Conservation (phyloP, 2,113 vertebrate species). For the Sebastes schlegelii region DNA sequence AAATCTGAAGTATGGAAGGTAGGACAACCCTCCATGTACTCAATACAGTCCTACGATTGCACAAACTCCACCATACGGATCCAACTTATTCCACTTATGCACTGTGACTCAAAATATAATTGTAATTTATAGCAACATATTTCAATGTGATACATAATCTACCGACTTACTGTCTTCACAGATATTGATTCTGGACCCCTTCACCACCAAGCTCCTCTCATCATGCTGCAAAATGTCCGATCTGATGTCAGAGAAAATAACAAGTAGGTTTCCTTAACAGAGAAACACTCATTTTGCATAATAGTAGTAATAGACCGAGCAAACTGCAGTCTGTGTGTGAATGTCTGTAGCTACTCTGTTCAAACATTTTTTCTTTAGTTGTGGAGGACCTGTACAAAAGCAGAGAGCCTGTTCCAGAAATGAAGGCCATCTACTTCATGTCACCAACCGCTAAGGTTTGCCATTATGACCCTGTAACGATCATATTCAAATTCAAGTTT, state of each 20-base stretch:
- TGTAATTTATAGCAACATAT: background rate
- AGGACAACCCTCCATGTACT: slow-evolving; percentile 1
- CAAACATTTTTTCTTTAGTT: slow-evolving; percentile 82
- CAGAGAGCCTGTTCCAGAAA: slow-evolving; percentile 93
- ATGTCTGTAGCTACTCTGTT: background rate
- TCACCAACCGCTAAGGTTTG: slow-evolving; percentile 90
- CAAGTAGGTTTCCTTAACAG: slow-evolving; percentile 72
- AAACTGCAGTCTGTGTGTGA: background rate
- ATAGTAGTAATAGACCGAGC: background rate
- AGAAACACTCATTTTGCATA: background rate
- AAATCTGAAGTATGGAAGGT: slow-evolving; percentile 87
- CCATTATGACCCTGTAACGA: background rate
- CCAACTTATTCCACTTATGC: background rate
- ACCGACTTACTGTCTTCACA: slow-evolving; percentile 66
- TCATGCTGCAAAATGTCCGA: slow-evolving; percentile 97
- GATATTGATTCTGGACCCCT: slow-evolving; percentile 94
- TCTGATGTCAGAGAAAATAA: slow-evolving; percentile 91
- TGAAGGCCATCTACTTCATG: slow-evolving; percentile 98
- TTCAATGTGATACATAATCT: background rate
- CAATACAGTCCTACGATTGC: background rate
- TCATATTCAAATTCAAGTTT: slow-evolving; percentile 6
- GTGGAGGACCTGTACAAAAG: slow-evolving; percentile 94
- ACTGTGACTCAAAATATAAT: background rate
- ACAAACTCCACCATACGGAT: background rate
- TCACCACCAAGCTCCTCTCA: slow-evolving; percentile 94